Evolutionary conservation across 2,888 invertebrate genomes (phyloP), one percentile per base, ranked within the genome.

Genomic region (Lasioglossum lativentre): DNA sequence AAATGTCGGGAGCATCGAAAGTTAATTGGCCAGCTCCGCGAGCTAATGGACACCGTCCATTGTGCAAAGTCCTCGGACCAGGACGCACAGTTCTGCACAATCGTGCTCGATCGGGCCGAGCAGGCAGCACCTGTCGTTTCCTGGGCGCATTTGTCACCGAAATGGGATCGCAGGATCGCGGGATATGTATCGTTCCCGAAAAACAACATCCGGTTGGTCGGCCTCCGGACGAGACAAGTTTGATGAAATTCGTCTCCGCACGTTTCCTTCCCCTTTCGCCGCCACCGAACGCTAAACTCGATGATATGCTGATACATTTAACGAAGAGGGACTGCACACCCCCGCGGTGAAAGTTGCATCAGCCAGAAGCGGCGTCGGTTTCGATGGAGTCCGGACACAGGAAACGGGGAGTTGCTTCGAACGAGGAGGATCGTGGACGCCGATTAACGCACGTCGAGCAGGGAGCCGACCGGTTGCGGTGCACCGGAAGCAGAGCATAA

Each of bases 231-330:
- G 52, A 52, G 42, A 80, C 42, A 45, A 66, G 68, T 63, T 66
- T 78, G 72, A 83, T 72, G 85, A 87, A 81, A 82, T 86, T 89
- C 82, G 74, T 77, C 38, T 78, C 47, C 30, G 45, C 86, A 59
- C 68, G 38, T 45, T 77, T 79, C 71, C 72, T 78, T 42, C 75
- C 23, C 23, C 52, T 23, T 8, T 42, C 80, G 4, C 0, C 14
- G 27, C 4, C 27, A 4, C 14, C 59, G 30, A n/a, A 14, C 59
- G 27, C 59, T 80, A 83, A 34, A 34, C 34, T 34, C 34, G 34
- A 34, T 34, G 34, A 34, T 79, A 75, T 76, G 78, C 86, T 90
- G 89, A 85, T 90, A 88, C 87, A 89, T 91, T 91, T 89, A 90
- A 86, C 83, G 86, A 10, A 52, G n/a, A 66, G 82, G 80, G 83